These are phyloP conservation scores for Tipula lateralis DNA, from an alignment of 2,888 invertebrate species.

Conservation along the genomic window DNA sequence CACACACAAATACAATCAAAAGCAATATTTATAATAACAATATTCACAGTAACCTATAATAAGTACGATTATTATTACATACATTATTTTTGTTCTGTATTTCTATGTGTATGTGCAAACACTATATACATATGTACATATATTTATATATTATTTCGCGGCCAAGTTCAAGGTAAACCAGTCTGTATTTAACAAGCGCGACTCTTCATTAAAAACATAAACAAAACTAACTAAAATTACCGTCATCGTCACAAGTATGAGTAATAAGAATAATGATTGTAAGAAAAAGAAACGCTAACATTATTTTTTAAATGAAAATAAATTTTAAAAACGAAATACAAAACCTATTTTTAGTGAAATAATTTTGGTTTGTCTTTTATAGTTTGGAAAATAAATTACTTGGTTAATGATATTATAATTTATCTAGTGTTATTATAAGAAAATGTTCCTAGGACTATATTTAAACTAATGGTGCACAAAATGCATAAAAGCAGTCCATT, in stretches of 20 bases:
- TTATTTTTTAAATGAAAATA: neutral
- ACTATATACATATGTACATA: neutral
- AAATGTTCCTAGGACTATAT: too few species aligned
- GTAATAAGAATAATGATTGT: conserved; percentile 27
- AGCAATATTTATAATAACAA: neutral
- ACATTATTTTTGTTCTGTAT: neutral
- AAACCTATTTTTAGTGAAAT: conserved; percentile 9
- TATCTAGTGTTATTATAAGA: too few species aligned
- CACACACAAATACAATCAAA: neutral
- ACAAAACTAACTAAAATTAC: conserved; percentile 29
- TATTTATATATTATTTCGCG: conserved; percentile 32
- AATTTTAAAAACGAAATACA: neutral
- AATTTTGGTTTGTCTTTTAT: neutral
- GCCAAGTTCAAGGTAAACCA: conserved; percentile 37
- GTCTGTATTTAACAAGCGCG: conserved; percentile 31
- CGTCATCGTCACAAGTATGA: conserved; percentile 26
- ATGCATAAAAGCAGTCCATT: too few species aligned
- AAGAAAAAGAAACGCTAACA: neutral
- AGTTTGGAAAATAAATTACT: neutral
- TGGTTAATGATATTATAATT: neutral
- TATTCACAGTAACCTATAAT: neutral
- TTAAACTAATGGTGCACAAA: too few species aligned
- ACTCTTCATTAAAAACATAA: conserved; percentile 27
- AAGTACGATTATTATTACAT: neutral
- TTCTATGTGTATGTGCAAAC: neutral